Evolutionary conservation across 1,140 invertebrate species (phyloP).

Genomic region (Drosophila fuyamai): DNA sequence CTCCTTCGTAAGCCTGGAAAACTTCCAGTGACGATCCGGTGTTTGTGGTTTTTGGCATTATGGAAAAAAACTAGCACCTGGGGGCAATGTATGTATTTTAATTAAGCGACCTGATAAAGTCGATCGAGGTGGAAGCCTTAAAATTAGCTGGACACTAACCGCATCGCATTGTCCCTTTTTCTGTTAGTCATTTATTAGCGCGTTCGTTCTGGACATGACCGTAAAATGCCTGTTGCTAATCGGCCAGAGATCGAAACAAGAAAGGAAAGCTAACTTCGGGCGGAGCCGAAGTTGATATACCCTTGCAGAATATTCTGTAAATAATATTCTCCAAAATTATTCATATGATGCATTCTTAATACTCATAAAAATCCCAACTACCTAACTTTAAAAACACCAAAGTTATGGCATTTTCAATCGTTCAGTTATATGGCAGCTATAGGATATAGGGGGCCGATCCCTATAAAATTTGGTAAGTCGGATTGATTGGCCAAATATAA

Average conservation of each 20-base stretch:
- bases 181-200: constrained; percentile 49
- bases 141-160: constrained; percentile 24
- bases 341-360: too few relatives aligned
- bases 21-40: constrained; percentile 1
- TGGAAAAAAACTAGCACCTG: constrained; percentile 6
- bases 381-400: too few relatives aligned
- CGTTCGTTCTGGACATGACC: constrained; percentile 22
- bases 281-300: too few relatives aligned
- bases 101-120: constrained; percentile 13
- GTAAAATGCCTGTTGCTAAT: constrained; percentile 16
- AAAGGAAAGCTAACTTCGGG: too few relatives aligned
- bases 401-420: too few relatives aligned
- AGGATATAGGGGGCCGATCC: too few relatives aligned
- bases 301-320: too few relatives aligned
- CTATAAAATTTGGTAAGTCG: too few relatives aligned
- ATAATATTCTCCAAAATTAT: too few relatives aligned
- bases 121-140: neutral
- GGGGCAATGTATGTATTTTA: constrained; percentile 30
- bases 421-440: too few relatives aligned
- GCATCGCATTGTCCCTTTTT: constrained; percentile 22
- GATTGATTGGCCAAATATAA: too few relatives aligned
- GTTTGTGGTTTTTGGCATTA: neutral
- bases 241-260: constrained; percentile 3
- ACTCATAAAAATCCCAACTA: too few relatives aligned
- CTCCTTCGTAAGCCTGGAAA: neutral